A percentile compares a stretch with the other conserved stretches of the same genome.
Evolutionary conservation across 2,888 invertebrate genomes (phyloP).

Genomic region (Drosophila picticornis): DNA sequence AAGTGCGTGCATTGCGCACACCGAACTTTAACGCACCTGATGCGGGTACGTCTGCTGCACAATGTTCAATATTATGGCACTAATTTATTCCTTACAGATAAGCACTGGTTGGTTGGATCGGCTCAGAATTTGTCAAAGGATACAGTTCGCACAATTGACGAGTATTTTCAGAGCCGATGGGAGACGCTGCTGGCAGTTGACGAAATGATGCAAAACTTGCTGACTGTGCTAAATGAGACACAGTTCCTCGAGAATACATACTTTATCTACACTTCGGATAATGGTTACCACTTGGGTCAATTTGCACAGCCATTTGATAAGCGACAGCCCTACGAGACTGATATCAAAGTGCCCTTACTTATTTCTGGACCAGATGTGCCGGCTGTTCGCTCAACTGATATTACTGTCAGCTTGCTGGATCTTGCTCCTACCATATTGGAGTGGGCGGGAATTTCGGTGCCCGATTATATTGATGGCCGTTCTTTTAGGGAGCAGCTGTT

Average conservation of each 20-base stretch:
- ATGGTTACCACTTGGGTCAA: conserved; percentile 96
- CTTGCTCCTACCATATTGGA: conserved; percentile 93
- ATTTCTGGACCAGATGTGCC: conserved; percentile 90
- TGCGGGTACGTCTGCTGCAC: conserved; percentile 47
- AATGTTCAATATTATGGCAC: background rate
- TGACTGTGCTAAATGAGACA: conserved; percentile 86
- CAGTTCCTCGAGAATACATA: conserved; percentile 90
- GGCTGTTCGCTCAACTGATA: conserved; percentile 85
- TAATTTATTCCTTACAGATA: conserved; percentile 86
- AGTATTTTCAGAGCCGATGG: conserved; percentile 91
- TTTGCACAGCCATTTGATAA: conserved; percentile 95
- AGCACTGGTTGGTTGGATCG: conserved; percentile 92
- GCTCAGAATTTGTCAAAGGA: conserved; percentile 88
- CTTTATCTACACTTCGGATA: conserved; percentile 94
- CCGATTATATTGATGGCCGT: conserved; percentile 88
- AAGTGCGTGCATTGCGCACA: conserved; percentile 88
- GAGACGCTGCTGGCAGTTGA: conserved; percentile 94
- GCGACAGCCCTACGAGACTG: conserved; percentile 95
- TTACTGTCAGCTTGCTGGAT: conserved; percentile 92
- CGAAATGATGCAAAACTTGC: conserved; percentile 90
- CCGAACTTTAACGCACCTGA: conserved; percentile 88
- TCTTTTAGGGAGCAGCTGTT: conserved; percentile 85
- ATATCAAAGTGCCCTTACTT: conserved; percentile 93
- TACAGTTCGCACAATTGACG: conserved; percentile 88
- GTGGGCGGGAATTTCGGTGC: conserved; percentile 87